These are phyloP conservation scores for Sarcophaga variegata DNA, from an alignment of 2,888 invertebrate genomes.

Conservation along the genomic window DNA sequence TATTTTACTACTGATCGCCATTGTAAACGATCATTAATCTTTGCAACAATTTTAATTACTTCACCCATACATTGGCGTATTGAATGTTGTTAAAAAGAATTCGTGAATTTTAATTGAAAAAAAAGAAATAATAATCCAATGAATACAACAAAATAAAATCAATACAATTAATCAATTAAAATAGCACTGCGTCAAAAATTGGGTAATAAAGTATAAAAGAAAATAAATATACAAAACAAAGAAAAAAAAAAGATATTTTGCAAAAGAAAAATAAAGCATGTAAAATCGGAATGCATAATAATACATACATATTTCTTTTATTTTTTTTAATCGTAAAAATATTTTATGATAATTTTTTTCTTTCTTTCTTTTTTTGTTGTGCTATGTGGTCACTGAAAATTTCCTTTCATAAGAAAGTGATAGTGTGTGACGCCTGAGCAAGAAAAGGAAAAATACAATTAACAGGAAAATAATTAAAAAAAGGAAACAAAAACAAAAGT, in stretches of 20 bases:
- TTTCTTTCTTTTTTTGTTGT: neutral
- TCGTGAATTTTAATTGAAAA: neutral
- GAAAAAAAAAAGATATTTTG: neutral
- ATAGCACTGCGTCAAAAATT: constrained; percentile 27
- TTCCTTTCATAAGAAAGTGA: constrained; percentile 6
- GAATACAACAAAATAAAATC: constrained; percentile 12
- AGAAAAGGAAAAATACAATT: neutral
- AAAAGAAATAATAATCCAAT: constrained; percentile 6
- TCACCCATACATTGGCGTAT: constrained; percentile 1
- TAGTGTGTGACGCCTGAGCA: neutral
- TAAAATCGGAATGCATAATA: neutral
- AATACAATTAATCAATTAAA: constrained; percentile 35
- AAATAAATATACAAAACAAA: neutral
- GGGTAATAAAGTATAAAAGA: constrained; percentile 21
- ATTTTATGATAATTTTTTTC: constrained; percentile 2
- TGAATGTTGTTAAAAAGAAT: constrained; percentile 1
- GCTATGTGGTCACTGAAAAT: constrained; percentile 41
- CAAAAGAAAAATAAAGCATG: neutral
- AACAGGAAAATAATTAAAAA: constrained; percentile 41
- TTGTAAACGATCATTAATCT: constrained; percentile 29
- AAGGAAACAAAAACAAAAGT: neutral
- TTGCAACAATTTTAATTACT: constrained; percentile 45
- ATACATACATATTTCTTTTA: neutral
- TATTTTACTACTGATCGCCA: constrained; percentile 26
- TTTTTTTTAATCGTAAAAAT: neutral